Evolutionary conservation across 1,140 invertebrate species (phyloP), one percentile per base, ranked within the genome.

Genomic region (Mya arenaria): DNA sequence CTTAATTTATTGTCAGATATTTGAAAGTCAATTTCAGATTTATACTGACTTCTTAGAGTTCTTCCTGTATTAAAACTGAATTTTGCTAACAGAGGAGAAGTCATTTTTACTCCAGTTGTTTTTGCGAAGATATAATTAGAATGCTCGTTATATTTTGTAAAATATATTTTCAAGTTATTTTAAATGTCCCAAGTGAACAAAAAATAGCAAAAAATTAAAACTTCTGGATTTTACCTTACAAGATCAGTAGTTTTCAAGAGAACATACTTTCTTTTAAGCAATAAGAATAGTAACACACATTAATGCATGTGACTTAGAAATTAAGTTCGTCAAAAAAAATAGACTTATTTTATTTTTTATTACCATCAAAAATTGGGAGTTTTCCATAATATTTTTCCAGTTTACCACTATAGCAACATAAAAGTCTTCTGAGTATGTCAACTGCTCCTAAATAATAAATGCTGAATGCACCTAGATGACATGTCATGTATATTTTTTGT

Each of bases 261-360:
- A 28, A 60, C 19, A 56, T 56, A 28, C 58, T 32, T 60, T 28
- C 10, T 56, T 60, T 60, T 60, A 13, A 60, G 13, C 58, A 32
- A 13, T 25, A 60, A 60, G 58, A 60, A 60, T 25, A 60, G 8
- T 60, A 4, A 28, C 10, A 60, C n/a, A 25, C 13, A 60, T 25
- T 60, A n/a, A n/a, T n/a, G n/a, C n/a, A n/a, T n/a, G n/a, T n/a
- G n/a, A n/a, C n/a, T n/a, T n/a, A n/a, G n/a, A 13, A 60, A 25
- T 28, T 4, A 36, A 69, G 66, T n/a, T 69, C 32, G 66, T 69
- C 37, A 69, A 44, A 44, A 41, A 39, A 69, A 69, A 69, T 8
- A 41, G 23, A 44, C 58, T 69, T 69, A 39, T 69, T 37, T 69
- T 69, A 69, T 13, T n/a, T 23, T 69, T 41, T 44, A 23, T 5